A percentile compares a stretch with the other conserved stretches of the same genome.
Conservation (phyloP, 2,797 vertebrate species). For the Scolopax rusticola region DNA sequence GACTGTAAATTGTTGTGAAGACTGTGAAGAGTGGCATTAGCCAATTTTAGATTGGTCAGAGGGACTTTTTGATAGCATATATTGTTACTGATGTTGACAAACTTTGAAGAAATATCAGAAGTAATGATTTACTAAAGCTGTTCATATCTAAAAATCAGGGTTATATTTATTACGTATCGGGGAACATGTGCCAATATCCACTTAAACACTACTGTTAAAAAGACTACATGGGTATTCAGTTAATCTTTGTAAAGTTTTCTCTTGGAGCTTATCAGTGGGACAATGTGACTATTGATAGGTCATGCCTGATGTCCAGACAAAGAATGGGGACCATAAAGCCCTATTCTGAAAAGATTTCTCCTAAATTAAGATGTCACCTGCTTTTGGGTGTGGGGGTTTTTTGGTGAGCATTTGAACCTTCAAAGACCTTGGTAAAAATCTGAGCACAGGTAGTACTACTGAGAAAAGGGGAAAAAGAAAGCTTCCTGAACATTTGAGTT, state of each 20-base stretch:
- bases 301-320: neutral
- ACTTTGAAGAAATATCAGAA: neutral
- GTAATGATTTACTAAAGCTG: neutral
- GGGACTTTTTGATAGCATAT: neutral
- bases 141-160: neutral
- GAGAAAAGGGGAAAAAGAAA: neutral
- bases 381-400: neutral
- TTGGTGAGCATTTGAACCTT: neutral
- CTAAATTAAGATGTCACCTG: neutral
- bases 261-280: neutral
- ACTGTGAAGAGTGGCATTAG: neutral
- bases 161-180: neutral
- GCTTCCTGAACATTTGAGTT: neutral
- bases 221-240: neutral
- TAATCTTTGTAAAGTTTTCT: neutral
- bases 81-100: neutral
- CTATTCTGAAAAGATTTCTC: neutral
- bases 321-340: neutral
- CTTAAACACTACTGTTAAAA: neutral
- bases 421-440: neutral
- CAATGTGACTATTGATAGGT: neutral
- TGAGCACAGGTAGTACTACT: accelerated
- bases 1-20: neutral
- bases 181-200: neutral
- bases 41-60: neutral